Evolutionary conservation across 1,140 invertebrate genomes (phyloP).

Genomic region (Trachymyrmex cornetzi): DNA sequence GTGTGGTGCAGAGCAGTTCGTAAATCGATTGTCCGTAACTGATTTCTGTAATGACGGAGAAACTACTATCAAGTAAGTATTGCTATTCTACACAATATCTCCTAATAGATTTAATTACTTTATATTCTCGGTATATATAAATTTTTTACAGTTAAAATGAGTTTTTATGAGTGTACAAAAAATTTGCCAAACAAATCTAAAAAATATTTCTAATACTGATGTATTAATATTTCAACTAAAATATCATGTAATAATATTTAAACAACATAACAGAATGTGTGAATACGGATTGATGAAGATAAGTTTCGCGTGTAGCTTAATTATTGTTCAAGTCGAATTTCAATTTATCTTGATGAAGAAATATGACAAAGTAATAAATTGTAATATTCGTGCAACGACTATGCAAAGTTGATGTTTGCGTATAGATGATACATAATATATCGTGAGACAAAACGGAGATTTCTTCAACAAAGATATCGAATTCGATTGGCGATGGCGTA

Average conservation of each 20-base stretch:
- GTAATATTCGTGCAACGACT: neutral
- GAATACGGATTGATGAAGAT: neutral
- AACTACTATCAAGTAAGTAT: constrained; percentile 15
- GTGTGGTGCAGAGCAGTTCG: constrained; percentile 7
- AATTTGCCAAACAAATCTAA: neutral
- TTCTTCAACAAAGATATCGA: neutral
- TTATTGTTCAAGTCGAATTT: neutral
- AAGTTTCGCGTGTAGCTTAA: neutral
- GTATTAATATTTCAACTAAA: neutral
- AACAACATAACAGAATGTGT: neutral
- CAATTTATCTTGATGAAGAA: neutral
- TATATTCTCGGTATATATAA: neutral
- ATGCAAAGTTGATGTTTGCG: neutral
- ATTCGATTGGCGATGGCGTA: neutral
- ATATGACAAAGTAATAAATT: neutral
- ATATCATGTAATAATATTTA: neutral
- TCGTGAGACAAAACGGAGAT: constrained; percentile 16
- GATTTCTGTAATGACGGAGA: neutral
- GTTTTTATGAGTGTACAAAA: neutral
- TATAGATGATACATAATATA: neutral
- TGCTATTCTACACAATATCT: neutral
- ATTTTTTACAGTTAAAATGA: neutral
- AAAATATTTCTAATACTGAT: neutral
- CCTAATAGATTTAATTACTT: neutral
- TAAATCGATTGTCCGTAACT: constrained; percentile 5